Percentiles rank a stretch among this genome's conserved stretches.
These are phyloP conservation scores for Coregonus sp. DNA, from an alignment of 2,797 vertebrate genomes.

Conservation along the genomic window DNA sequence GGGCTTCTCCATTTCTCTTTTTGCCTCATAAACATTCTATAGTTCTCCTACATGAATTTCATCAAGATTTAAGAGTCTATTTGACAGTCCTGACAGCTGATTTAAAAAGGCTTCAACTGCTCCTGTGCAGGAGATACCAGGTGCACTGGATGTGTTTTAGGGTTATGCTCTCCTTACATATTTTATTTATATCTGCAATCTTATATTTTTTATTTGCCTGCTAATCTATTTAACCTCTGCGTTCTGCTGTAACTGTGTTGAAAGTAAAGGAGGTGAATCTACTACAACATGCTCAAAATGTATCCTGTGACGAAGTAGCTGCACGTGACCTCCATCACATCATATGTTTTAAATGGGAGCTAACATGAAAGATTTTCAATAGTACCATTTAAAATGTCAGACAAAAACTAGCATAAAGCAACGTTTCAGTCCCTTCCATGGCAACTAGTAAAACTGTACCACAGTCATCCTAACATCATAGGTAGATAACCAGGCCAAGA, in stretches of 20 bases:
- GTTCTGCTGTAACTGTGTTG: not conserved
- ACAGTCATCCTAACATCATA: not conserved
- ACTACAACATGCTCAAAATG: not conserved
- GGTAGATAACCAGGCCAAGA: not conserved
- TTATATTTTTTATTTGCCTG: not conserved
- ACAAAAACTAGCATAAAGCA: not conserved
- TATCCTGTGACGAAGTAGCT: not conserved
- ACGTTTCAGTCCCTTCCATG: not conserved
- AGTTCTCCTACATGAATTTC: conserved; percentile 31
- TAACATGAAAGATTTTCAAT: not conserved
- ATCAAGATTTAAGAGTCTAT: conserved; percentile 44
- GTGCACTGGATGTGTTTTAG: conserved; percentile 44
- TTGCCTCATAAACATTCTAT: conserved; percentile 19
- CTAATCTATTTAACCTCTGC: not conserved
- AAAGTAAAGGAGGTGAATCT: not conserved
- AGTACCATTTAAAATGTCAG: not conserved
- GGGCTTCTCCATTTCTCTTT: conserved; percentile 8
- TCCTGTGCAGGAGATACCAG: conserved; percentile 38
- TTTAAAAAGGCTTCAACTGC: conserved; percentile 43
- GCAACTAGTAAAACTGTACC: not conserved
- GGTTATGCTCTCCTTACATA: conserved; percentile 24
- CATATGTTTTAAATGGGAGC: not conserved
- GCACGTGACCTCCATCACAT: not conserved
- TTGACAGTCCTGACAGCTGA: conserved; percentile 37
- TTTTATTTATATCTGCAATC: not conserved